These are phyloP conservation scores for Acholoe squamosa DNA, from an alignment of 2,888 invertebrate genomes.

Conservation along the genomic window DNA sequence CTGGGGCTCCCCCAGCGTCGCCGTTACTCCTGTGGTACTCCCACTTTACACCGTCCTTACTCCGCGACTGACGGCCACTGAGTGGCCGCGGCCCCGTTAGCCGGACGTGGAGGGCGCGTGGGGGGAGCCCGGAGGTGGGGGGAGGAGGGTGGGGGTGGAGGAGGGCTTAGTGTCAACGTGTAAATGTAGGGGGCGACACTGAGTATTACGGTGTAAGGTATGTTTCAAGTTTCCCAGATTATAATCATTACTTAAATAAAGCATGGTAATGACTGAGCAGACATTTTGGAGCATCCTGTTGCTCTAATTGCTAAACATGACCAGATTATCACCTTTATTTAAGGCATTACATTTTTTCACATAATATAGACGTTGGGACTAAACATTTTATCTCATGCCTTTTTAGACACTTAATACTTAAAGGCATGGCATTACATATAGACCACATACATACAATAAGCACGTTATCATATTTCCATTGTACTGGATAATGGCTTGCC, in stretches of 20 bases:
- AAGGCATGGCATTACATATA: too few relatives aligned
- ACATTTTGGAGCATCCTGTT: neutral
- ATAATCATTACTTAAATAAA: too few relatives aligned
- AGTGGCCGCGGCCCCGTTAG: neutral
- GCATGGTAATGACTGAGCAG: neutral
- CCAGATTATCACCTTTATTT: neutral
- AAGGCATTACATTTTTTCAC: neutral
- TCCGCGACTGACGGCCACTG: slow-evolving; percentile 38
- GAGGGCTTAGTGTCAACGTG: slow-evolving; percentile 38
- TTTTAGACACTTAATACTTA: too few relatives aligned
- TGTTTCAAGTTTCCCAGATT: too few relatives aligned
- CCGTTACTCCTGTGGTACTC: slow-evolving; percentile 1
- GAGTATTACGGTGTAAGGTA: too few relatives aligned
- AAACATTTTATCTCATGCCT: too few relatives aligned
- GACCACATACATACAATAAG: too few relatives aligned
- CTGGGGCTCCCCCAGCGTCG: neutral
- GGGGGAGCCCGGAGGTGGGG: neutral
- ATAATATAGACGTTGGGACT: too few relatives aligned
- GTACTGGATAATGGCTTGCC: too few relatives aligned
- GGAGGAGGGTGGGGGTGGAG: neutral
- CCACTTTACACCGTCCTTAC: neutral
- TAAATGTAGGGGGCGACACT: slow-evolving; percentile 24
- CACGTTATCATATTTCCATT: too few relatives aligned
- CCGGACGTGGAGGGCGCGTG: neutral
- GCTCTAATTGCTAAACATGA: neutral